These are phyloP conservation scores for Periphyllus acericola DNA, from an alignment of 2,888 invertebrate species.

Conservation along the genomic window DNA sequence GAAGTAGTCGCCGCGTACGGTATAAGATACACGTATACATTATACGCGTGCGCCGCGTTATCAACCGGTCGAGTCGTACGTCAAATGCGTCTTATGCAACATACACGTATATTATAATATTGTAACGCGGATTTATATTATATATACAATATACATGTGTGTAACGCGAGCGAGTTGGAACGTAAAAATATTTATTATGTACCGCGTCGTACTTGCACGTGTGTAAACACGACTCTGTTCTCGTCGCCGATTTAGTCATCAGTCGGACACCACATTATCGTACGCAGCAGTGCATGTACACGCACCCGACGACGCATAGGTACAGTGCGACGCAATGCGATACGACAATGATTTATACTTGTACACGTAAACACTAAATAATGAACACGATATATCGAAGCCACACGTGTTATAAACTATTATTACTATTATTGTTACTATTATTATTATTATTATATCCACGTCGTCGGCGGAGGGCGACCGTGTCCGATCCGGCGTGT, in stretches of 20 bases:
- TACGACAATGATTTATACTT: neutral
- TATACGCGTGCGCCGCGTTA: neutral
- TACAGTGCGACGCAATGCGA: neutral
- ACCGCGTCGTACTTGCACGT: neutral
- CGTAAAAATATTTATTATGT: neutral
- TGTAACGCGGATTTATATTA: neutral
- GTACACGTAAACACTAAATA: neutral
- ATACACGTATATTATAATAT: neutral
- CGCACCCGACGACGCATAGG: neutral
- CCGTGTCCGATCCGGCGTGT: slow-evolving; percentile 58
- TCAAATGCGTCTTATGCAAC: neutral
- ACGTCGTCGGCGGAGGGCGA: slow-evolving; percentile 12
- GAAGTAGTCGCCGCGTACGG: slow-evolving; percentile 8
- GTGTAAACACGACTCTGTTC: slow-evolving; percentile 31
- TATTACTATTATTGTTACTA: too few relatives aligned
- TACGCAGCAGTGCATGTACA: neutral
- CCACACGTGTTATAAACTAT: too few relatives aligned
- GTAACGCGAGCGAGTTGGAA: neutral
- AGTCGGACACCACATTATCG: neutral
- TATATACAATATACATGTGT: neutral
- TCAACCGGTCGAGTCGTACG: neutral
- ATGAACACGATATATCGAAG: too few relatives aligned
- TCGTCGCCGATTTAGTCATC: slow-evolving; percentile 54
- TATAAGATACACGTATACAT: neutral
- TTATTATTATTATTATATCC: slow-evolving; percentile 10